Evolutionary conservation across 2,113 vertebrate species (phyloP), one percentile per base, ranked within the genome.

Genomic region (Pollimyrus isidori): DNA sequence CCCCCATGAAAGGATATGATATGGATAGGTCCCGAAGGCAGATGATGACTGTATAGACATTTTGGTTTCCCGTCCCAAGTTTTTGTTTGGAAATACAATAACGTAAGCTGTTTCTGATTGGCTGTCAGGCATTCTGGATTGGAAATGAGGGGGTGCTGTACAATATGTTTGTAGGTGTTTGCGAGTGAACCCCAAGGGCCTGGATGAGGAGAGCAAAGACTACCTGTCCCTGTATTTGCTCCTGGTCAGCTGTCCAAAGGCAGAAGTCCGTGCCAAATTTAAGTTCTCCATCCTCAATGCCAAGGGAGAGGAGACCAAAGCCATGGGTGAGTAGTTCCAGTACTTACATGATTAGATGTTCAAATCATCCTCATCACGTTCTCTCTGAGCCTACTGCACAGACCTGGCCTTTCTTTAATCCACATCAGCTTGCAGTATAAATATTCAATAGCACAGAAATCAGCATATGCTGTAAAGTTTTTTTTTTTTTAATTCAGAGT

Each of bases 191-290:
- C 98, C 98, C 10, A 99, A 99, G 91, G 98, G 98, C 56, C 94
- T 99, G 91, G 98, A 99, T 90, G 98, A 99, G 93, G 98, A 99
- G 94, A 99, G 98, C 92, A 99, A 99, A 95, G 98, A 99, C 94
- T 99, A 99, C 92, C 94, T 99, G 82, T 99, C 98, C 52, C 97
- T 99, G 90, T 99, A 99, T 92, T 95, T 99, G 94, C 94, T 99
- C 93, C 95, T 99, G 94, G 98, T 99, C 92, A 99, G 98, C 96
- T 99, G 98, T 95, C 98, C 98, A 86, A 99, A 99, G 95, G 98
- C 97, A 42, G 98, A 99, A 94, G 98, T 99, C 62, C 96, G 98
- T 89, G 98, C 98, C 93, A 99, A 99, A 95, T 99, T 99, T 95
- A 99, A 99, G 92, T 99, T 99, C 94, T 99, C 98, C 93, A 98